Evolutionary conservation across 2,113 vertebrate species (phyloP), one percentile per base, ranked within the genome.

Genomic region (Eptesicus fuscus): DNA sequence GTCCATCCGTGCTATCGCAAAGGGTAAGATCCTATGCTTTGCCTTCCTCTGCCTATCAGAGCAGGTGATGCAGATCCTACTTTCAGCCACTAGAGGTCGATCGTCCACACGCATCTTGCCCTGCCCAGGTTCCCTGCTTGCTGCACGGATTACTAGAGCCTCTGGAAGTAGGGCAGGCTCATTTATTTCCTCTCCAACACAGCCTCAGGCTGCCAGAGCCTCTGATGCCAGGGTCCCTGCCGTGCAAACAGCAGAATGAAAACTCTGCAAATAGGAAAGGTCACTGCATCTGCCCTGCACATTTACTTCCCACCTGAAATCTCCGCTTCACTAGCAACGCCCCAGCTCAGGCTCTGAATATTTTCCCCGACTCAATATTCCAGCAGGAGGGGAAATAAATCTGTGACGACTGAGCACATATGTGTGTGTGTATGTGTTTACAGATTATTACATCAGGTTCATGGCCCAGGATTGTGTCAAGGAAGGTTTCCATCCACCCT

Each of bases 131-230:
- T 96, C 82, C 47, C 2, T 1, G 77, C 82, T 2, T 1, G 77
- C 82, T 2, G 88, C 90, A 71, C 87, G 51, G 47, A 90, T 87
- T 95, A 86, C 94, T 91, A 47, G 88, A 95, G 93, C 73, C 90
- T 47, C 93, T 93, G 90, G 95, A 97, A 97, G 97, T 97, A 96
- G 97, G 97, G 91, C 97, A 97, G 88, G 91, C 95, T 94, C 90
- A 67, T 95, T 97, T 97, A 96, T 95, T 97, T 96, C 96, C 95
- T 96, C 73, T 97, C 83, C 93, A 89, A 96, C 94, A 93, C 96
- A 93, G 92, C 97, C 97, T 95, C 73, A 1, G 97, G 97, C 96
- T 78, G 42, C 89, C 85, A 69, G 96, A 95, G 94, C 94, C 77
- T 97, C 95, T 95, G 94, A 97, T 87, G 95, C 95, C 95, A 95